These are phyloP conservation scores for Notodonta dromedarius DNA, from an alignment of 2,888 invertebrate genomes.

Conservation along the genomic window DNA sequence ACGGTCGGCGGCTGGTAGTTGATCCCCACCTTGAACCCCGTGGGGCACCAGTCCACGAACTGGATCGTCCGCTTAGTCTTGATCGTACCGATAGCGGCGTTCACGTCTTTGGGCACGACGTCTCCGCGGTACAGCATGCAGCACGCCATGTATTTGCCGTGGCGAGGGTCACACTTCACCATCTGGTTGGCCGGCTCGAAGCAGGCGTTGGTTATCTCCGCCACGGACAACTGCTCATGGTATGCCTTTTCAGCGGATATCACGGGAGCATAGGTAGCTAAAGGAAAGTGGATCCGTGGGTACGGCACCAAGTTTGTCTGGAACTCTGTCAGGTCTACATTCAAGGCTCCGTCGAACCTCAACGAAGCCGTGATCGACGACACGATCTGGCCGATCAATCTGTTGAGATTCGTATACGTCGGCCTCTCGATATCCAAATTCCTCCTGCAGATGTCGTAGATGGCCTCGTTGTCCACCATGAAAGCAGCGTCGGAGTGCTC, in stretches of 20 bases:
- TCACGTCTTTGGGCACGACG: constrained; percentile 97
- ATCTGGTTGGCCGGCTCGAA: constrained; percentile 98
- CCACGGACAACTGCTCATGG: constrained; percentile 95
- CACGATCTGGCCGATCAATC: constrained; percentile 97
- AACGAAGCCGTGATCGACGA: constrained; percentile 96
- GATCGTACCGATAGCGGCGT: constrained; percentile 96
- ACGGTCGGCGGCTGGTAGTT: constrained; percentile 95
- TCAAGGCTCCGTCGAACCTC: constrained; percentile 95
- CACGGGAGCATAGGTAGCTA: constrained; percentile 95
- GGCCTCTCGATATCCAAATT: constrained; percentile 97
- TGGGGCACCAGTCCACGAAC: constrained; percentile 96
- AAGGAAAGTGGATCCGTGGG: constrained; percentile 96
- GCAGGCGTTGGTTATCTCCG: constrained; percentile 97
- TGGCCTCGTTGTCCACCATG: constrained; percentile 96
- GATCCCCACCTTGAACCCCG: constrained; percentile 91
- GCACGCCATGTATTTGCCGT: constrained; percentile 97
- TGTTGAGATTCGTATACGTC: constrained; percentile 97
- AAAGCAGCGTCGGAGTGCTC: constrained; percentile 98
- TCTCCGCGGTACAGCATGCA: constrained; percentile 97
- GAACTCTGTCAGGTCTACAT: constrained; percentile 96
- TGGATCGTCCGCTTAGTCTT: constrained; percentile 97
- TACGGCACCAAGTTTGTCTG: constrained; percentile 97
- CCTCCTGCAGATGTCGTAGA: constrained; percentile 95
- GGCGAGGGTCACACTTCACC: constrained; percentile 96
- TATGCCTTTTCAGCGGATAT: constrained; percentile 97